Conservation (phyloP, 2,797 vertebrate genomes). For the Lateolabrax maculatus region DNA sequence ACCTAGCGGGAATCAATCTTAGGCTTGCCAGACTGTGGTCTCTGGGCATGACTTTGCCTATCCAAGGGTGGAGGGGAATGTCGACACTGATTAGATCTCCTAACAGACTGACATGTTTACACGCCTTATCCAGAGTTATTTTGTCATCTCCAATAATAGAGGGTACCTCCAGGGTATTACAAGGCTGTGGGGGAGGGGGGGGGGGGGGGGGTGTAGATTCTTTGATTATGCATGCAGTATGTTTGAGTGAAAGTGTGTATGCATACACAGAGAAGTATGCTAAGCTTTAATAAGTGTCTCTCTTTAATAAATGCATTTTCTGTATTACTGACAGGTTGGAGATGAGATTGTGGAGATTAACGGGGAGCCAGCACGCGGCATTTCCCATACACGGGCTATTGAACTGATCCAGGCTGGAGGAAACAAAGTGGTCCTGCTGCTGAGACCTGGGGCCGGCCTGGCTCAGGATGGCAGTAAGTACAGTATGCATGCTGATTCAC, state of each 20-base stretch:
- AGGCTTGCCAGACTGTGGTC: constrained; percentile 59
- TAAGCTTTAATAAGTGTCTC: not conserved
- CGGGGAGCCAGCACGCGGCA: constrained; percentile 95
- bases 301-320: constrained; percentile 42
- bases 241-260: constrained; percentile 7
- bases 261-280: not conserved
- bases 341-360: constrained; percentile 99
- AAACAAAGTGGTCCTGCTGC: constrained; percentile 93
- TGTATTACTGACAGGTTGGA: constrained; percentile 88
- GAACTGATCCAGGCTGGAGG: constrained; percentile 98
- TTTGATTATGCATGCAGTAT: constrained; percentile 26
- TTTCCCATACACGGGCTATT: constrained; percentile 97
- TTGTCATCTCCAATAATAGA: constrained; percentile 71
- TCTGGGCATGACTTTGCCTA: constrained; percentile 62
- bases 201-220: constrained; percentile 1
- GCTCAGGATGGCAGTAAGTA: constrained; percentile 95
- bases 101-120: constrained; percentile 64
- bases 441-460: constrained; percentile 94
- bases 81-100: constrained; percentile 68
- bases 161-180: constrained; percentile 43
- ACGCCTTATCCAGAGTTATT: constrained; percentile 58
- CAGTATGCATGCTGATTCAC: not conserved
- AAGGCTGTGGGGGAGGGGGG: not conserved
- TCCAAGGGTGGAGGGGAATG: constrained; percentile 54
- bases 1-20: constrained; percentile 50